Percentiles rank a stretch among this genome's conserved stretches.
Evolutionary conservation across 2,113 vertebrate species (phyloP).

Genomic region (Siphamia tubifer): DNA sequence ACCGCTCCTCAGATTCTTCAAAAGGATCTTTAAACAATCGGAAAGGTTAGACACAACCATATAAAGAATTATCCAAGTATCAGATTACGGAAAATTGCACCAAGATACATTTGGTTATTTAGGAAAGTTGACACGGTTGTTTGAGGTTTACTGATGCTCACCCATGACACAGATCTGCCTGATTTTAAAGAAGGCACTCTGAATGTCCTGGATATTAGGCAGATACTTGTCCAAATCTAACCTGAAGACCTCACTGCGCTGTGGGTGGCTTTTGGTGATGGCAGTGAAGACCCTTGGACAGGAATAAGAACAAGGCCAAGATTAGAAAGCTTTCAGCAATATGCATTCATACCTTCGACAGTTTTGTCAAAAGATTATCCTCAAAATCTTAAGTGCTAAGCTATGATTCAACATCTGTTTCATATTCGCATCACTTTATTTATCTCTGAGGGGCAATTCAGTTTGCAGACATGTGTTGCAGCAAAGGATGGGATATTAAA

Average conservation of each 20-base stretch:
- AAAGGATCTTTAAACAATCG: constrained; percentile 80
- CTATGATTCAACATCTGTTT: not conserved
- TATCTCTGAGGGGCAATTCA: too few relatives aligned
- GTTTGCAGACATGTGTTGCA: too few relatives aligned
- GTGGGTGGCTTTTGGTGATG: constrained; percentile 93
- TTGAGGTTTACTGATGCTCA: constrained; percentile 53
- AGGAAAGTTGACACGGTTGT: too few relatives aligned
- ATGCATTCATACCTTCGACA: too few relatives aligned
- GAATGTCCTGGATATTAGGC: constrained; percentile 90
- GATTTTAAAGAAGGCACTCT: constrained; percentile 86
- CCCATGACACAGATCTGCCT: constrained; percentile 93
- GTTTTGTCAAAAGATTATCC: too few relatives aligned
- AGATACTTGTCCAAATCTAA: constrained; percentile 90
- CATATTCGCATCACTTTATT: too few relatives aligned
- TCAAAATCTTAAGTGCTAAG: too few relatives aligned
- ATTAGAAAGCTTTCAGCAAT: not conserved
- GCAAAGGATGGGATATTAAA: too few relatives aligned
- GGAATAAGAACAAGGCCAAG: not conserved
- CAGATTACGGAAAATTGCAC: not conserved
- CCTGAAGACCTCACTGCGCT: constrained; percentile 86
- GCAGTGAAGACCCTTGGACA: constrained; percentile 87
- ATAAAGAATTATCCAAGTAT: not conserved
- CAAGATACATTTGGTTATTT: not conserved
- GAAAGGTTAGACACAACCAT: not conserved
- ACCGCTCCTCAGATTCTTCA: constrained; percentile 95